Conservation (phyloP, 2,888 invertebrate genomes). For the Petrolisthes manimaculis region DNA sequence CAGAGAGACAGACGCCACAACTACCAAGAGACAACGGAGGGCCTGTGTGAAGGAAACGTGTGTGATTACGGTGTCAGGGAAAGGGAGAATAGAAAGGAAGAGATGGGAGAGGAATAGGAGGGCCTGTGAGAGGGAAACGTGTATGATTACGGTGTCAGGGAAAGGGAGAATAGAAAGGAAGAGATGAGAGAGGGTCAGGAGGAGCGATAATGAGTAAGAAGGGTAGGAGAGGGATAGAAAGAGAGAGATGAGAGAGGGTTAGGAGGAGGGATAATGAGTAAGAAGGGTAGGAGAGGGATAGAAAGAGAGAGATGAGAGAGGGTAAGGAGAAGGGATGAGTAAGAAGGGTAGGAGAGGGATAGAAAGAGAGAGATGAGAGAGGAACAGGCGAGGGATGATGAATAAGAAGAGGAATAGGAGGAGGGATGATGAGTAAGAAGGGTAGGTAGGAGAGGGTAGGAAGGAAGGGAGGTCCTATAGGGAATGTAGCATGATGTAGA, state of each 20-base stretch:
- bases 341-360: neutral
- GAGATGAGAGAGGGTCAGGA: neutral
- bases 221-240: conserved; percentile 7
- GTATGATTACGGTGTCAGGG: too few relatives aligned
- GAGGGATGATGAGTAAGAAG: neutral
- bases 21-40: conserved; percentile 10
- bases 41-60: neutral
- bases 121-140: neutral
- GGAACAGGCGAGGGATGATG: neutral
- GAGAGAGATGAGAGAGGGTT: neutral
- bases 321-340: neutral
- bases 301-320: neutral
- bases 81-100: neutral
- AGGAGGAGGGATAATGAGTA: neutral
- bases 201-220: neutral
- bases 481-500: too few relatives aligned
- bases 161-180: neutral
- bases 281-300: neutral
- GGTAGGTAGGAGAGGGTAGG: neutral
- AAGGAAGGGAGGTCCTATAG: too few relatives aligned
- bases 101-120: neutral
- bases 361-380: neutral
- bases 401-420: neutral
- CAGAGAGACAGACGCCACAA: neutral
- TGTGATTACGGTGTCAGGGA: too few relatives aligned